Evolutionary conservation across 2,888 invertebrate genomes (phyloP).

Genomic region (Drosophila vallismaia): DNA sequence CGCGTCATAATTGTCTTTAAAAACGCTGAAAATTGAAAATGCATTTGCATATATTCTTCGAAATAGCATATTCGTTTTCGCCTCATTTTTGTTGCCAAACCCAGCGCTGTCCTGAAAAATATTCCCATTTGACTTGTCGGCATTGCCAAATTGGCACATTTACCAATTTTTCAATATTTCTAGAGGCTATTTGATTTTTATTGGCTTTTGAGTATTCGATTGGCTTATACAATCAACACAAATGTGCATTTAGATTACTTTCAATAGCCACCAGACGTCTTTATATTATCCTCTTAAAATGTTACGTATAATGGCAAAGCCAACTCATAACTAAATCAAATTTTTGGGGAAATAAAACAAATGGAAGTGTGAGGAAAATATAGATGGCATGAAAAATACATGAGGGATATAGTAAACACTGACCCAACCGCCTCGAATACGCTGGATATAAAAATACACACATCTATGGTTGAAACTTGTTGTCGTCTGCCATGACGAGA

Average conservation of each 20-base stretch:
- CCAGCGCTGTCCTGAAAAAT: neutral
- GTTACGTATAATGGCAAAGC: slow-evolving; percentile 1
- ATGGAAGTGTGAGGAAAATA: slow-evolving; percentile 2
- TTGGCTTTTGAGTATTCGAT: slow-evolving; percentile 15
- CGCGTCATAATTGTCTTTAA: slow-evolving; percentile 31
- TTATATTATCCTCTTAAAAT: slow-evolving; percentile 6
- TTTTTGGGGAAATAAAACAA: slow-evolving; percentile 28
- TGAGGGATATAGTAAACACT: slow-evolving; percentile 13
- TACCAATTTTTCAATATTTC: slow-evolving; percentile 14
- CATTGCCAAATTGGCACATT: slow-evolving; percentile 32
- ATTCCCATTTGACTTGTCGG: slow-evolving; percentile 2
- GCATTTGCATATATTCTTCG: slow-evolving; percentile 32
- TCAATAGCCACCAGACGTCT: slow-evolving; percentile 26
- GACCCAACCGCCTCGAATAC: slow-evolving; percentile 23
- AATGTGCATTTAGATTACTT: slow-evolving; percentile 7
- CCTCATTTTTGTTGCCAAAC: neutral
- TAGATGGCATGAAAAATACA: slow-evolving; percentile 1
- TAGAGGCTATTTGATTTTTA: slow-evolving; percentile 18
- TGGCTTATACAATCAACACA: slow-evolving; percentile 6
- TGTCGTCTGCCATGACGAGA: slow-evolving; percentile 51
- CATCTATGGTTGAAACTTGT: slow-evolving; percentile 51
- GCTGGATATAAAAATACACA: slow-evolving; percentile 59
- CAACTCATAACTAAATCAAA: slow-evolving; percentile 26
- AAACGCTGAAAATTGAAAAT: slow-evolving; percentile 31
- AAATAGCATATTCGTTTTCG: slow-evolving; percentile 11